Conservation (phyloP, 2,797 vertebrate genomes). For the Eidolon dupreanum region DNA sequence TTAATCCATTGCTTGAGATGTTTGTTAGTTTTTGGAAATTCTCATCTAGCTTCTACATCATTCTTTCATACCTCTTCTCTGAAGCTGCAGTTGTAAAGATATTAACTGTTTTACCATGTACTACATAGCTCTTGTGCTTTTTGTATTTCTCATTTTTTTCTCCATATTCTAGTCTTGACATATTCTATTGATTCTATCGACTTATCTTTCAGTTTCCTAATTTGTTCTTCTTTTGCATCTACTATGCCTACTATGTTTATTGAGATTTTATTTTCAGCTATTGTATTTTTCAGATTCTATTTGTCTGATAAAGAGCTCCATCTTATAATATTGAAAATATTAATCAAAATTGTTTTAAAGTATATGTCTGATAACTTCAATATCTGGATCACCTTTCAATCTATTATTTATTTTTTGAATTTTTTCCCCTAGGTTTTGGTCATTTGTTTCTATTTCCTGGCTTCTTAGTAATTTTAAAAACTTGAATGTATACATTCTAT, state of each 20-base stretch:
- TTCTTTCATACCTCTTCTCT: neutral
- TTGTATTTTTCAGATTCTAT: neutral
- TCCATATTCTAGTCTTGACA: neutral
- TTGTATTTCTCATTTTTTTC: neutral
- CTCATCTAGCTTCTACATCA: neutral
- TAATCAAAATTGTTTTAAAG: neutral
- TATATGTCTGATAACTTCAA: neutral
- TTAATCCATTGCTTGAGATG: neutral
- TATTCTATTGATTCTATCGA: neutral
- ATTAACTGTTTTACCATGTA: neutral
- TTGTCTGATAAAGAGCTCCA: neutral
- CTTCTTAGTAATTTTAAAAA: neutral
- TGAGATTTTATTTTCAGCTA: neutral
- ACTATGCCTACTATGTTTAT: neutral
- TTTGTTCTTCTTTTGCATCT: neutral
- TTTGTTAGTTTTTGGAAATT: slow-evolving; percentile 38
- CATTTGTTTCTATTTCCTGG: slow-evolving; percentile 23
- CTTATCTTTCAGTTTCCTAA: neutral
- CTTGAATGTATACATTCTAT: neutral
- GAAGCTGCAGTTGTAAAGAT: neutral
- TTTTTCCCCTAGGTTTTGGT: neutral
- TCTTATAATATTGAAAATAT: neutral
- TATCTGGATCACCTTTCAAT: neutral
- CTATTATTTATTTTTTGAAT: neutral
- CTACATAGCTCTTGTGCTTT: neutral